Percentiles rank a stretch among this genome's conserved stretches.
phyloP scores from a whole-genome alignment of 1,140 invertebrate species.

The Solenopsis fugax region DNA sequence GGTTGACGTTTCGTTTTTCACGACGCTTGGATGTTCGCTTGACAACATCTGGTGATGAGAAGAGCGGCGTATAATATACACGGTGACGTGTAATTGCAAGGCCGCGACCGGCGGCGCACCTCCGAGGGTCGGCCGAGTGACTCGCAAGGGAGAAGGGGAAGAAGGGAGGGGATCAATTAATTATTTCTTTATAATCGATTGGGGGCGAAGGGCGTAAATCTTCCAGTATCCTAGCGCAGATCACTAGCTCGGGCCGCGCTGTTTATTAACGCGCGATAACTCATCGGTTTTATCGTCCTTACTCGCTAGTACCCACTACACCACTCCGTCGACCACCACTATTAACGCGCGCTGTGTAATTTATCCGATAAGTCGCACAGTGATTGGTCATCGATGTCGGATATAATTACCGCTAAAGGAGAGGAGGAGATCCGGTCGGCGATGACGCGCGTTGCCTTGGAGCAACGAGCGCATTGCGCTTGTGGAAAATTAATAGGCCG shows the following conservation, averaged over 20 bases:
- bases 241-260: conserved; percentile 67
- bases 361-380: conserved; percentile 70
- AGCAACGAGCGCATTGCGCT: conserved; percentile 1
- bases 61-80: background rate
- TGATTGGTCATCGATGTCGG: conserved; percentile 77
- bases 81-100: conserved; percentile 34
- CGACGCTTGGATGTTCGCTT: conserved; percentile 4
- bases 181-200: conserved; percentile 66
- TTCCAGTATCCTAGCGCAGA: conserved; percentile 72
- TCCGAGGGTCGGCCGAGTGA: conserved; percentile 24
- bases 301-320: background rate
- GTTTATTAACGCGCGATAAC: conserved; percentile 76
- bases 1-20: conserved; percentile 4
- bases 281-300: conserved; percentile 57
- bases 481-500: conserved; percentile 61
- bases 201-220: conserved; percentile 73
- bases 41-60: background rate
- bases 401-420: conserved; percentile 76
- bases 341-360: conserved; percentile 49
- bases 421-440: conserved; percentile 49
- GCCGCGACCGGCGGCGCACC: conserved; percentile 28
- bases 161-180: conserved; percentile 31
- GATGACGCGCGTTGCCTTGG: conserved; percentile 48
- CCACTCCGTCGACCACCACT: background rate
- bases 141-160: background rate